Base-by-base conservation (phyloP, 2,888 invertebrate species). In the Eucriotettix oculatus region DNA sequence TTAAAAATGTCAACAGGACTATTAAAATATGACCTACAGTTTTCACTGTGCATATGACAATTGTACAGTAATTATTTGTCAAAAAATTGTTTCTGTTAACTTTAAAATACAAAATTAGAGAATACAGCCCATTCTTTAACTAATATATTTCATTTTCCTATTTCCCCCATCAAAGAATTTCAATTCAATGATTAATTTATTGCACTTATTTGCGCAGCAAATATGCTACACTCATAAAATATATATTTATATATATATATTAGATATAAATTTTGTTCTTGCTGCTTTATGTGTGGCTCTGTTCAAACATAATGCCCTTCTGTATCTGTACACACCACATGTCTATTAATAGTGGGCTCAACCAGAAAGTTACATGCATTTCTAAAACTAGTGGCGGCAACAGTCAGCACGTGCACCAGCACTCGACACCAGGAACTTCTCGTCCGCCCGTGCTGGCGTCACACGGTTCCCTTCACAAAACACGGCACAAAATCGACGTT, bases 1-100 rank as follows among this genome's bases (percentile, higher is more conserved):
- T 48, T 57, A 61, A 61, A 56, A 61, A 62, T 62, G 63, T 63
- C 63, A 63, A 63, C 61, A 63, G 59, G 59, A 58, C 58, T 62
- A 63, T 63, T 62, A 62, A 63, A 62, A 63, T 63, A 63, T 62
- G 56, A 60, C 61, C 55, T 60, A 56, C 58, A 52, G 59, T 44
- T 57, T 42, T 62, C 61, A 59, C 61, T 59, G 59, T 60, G 60
- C 57, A 48, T 60, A 42, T 56, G 58, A 56, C 52, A 58, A 52
- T 40, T 59, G 44, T 58, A 54, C 48, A 43, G 42, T 57, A 41
- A 56, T 61, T 59, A 59, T 59, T 58, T 58, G 56, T 52, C 61
- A 42, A 55, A 42, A 54, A 11, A 58, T 55, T 59, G 16, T 44
- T 62, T 55, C 42, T 57, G 29, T 54, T 57, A 52, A 48, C 44